Evolutionary conservation across 1,140 invertebrate species (phyloP).

Genomic region (Caenorhabditis latens): DNA sequence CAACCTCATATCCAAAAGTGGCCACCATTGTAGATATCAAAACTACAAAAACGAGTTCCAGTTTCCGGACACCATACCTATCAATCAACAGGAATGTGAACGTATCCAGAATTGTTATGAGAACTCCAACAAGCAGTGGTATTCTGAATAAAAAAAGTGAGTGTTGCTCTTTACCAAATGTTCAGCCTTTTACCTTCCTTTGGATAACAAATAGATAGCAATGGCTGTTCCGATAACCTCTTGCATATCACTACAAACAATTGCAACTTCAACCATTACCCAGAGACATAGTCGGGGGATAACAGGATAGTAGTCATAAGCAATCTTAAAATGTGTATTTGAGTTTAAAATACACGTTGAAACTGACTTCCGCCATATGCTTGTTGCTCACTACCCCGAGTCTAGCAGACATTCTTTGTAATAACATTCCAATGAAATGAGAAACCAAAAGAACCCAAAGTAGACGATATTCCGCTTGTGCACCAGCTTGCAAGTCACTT

Average conservation of each 20-base stretch:
- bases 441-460: constrained; percentile 88
- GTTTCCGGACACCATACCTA: constrained; percentile 89
- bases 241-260: constrained; percentile 93
- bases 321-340: constrained; percentile 8
- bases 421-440: constrained; percentile 86
- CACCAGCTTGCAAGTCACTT: constrained; percentile 87
- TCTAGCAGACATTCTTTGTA: constrained; percentile 87
- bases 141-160: constrained; percentile 82
- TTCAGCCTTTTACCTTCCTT: constrained; percentile 83
- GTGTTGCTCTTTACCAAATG: not conserved
- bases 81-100: constrained; percentile 93
- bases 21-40: constrained; percentile 19
- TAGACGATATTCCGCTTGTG: constrained; percentile 80
- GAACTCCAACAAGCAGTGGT: constrained; percentile 87
- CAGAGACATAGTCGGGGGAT: constrained; percentile 87
- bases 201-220: constrained; percentile 88
- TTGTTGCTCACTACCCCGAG: constrained; percentile 84
- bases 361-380: constrained; percentile 61
- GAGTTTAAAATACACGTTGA: not conserved
- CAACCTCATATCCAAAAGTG: not conserved
- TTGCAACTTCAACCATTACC: constrained; percentile 94
- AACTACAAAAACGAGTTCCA: constrained; percentile 81
- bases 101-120: constrained; percentile 90
- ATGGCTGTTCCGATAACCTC: constrained; percentile 82
- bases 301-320: constrained; percentile 85